A percentile compares a stretch with the other conserved stretches of the same genome.
Conservation (phyloP, 1,140 invertebrate genomes). For the Cecropterus lyciades region DNA sequence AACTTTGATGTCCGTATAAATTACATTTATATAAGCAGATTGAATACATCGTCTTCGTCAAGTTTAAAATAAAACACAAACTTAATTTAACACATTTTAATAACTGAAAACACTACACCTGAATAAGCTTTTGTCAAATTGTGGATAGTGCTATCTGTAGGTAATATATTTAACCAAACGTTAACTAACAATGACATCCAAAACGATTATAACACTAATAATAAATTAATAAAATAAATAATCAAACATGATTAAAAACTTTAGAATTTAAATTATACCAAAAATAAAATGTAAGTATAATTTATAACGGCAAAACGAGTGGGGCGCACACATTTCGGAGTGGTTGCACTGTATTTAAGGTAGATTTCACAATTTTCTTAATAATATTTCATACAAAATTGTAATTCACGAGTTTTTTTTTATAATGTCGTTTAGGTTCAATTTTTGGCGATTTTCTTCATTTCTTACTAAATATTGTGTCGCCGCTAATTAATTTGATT, state of each 20-base stretch:
- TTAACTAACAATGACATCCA: slow-evolving; percentile 35
- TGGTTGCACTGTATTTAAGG: no score
- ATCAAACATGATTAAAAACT: slow-evolving; percentile 27
- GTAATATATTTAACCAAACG: slow-evolving; percentile 39
- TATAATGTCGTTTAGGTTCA: no score
- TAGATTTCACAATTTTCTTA: no score
- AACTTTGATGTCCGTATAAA: no score
- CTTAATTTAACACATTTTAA: slow-evolving; percentile 3
- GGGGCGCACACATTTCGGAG: no score
- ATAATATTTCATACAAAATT: no score
- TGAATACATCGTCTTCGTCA: no score
- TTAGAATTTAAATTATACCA: neutral
- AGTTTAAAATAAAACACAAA: neutral
- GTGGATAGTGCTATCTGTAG: slow-evolving; percentile 1
- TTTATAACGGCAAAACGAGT: slow-evolving; percentile 3
- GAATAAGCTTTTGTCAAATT: neutral
- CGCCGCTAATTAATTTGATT: no score
- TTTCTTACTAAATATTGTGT: no score
- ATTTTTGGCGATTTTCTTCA: no score
- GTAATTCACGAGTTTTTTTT: no score
- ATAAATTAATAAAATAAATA: slow-evolving; percentile 40
- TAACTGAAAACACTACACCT: slow-evolving; percentile 16
- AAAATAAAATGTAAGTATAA: neutral
- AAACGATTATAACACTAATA: slow-evolving; percentile 40
- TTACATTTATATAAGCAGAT: no score